phyloP scores from a whole-genome alignment of 2,797 vertebrate genomes.

The Thamnophis elegans region DNA sequence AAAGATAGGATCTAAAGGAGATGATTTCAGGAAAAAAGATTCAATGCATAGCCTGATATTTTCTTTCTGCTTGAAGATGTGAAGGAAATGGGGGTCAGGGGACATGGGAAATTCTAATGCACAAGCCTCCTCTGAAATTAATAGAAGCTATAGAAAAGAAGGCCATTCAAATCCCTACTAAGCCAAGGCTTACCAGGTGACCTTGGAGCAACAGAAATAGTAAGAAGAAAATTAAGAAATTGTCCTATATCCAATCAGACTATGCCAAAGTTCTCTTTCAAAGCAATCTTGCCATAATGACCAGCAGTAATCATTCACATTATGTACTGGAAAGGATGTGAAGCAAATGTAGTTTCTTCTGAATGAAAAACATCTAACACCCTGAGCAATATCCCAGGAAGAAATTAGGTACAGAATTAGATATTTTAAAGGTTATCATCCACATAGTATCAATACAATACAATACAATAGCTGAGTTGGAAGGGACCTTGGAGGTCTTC shows the following conservation, averaged over 20 bases:
- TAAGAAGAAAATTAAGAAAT: not conserved
- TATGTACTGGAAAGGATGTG: not conserved
- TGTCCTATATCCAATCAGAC: not conserved
- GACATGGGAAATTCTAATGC: not conserved
- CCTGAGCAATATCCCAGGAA: not conserved
- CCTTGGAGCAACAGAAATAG: not conserved
- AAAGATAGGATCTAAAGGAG: slow-evolving; percentile 9
- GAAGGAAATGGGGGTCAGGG: not conserved
- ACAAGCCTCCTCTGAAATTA: not conserved
- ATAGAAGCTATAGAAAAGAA: not conserved
- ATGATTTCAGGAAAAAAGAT: not conserved
- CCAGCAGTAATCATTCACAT: not conserved
- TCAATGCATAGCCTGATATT: not conserved
- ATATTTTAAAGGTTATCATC: not conserved
- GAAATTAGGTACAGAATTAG: not conserved
- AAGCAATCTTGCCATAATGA: not conserved
- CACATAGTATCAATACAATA: not conserved
- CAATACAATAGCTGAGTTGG: too few relatives aligned
- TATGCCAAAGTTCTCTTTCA: not conserved
- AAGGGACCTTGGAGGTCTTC: too few relatives aligned
- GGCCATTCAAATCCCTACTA: not conserved
- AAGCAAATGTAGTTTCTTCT: not conserved
- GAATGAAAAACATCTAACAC: not conserved
- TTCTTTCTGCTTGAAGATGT: not conserved
- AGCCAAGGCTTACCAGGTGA: not conserved